Conservation (phyloP, 2,113 vertebrate genomes). For the Aptenodytes forsteri region DNA sequence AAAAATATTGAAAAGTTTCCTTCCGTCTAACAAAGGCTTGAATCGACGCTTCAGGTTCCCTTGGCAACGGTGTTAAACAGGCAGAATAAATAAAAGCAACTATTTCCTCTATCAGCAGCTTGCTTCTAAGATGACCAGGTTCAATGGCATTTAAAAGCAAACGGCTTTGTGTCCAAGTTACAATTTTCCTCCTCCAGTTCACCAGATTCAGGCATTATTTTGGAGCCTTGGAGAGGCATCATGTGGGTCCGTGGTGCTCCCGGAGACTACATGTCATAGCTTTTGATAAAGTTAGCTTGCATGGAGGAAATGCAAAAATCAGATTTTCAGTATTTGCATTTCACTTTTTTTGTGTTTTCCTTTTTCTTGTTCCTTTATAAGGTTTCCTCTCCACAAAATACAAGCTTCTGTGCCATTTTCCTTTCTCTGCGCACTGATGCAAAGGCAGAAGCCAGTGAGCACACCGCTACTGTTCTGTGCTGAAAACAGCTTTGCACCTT, state of each 20-base stretch:
- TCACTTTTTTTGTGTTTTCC: background rate
- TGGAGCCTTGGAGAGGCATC: background rate
- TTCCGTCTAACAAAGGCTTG: conserved; percentile 43
- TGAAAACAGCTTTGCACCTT: background rate
- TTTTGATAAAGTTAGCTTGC: background rate
- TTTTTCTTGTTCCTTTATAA: background rate
- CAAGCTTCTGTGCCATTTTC: background rate
- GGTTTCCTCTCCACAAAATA: background rate
- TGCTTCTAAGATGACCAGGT: background rate
- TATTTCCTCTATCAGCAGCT: conserved; percentile 14
- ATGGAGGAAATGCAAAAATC: background rate
- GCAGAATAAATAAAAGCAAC: conserved; percentile 13
- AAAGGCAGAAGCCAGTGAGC: background rate
- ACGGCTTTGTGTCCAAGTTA: background rate
- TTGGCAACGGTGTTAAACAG: conserved; percentile 56
- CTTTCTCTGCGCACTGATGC: background rate
- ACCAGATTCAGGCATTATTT: background rate
- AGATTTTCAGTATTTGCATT: background rate
- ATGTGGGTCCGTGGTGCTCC: accelerated
- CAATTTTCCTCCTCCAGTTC: background rate
- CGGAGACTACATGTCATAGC: accelerated
- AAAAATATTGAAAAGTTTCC: conserved; percentile 7
- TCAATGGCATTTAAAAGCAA: background rate
- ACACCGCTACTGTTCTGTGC: background rate
- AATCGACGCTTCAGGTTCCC: conserved; percentile 56